A percentile compares a stretch with the other conserved stretches of the same genome.
These are phyloP conservation scores for Anguilla rostrata DNA, from an alignment of 2,113 vertebrate genomes.

Conservation along the genomic window DNA sequence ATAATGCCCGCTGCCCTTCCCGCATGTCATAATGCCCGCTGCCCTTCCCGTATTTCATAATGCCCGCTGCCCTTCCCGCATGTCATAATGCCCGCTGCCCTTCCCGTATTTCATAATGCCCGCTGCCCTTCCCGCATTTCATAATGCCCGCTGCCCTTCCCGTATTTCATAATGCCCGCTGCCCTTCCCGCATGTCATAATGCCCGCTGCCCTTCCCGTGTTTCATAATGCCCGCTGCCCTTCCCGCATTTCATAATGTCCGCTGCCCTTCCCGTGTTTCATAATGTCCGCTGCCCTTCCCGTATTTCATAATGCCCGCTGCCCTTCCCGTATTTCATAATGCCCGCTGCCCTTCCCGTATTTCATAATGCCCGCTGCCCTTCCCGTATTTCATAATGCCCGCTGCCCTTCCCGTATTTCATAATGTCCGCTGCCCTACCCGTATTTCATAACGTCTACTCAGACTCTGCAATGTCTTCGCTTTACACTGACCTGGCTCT, in stretches of 20 bases:
- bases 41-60: too few relatives aligned
- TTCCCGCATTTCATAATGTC: conserved; percentile 41
- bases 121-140: not conserved
- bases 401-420: not conserved
- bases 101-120: not conserved
- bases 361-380: too few relatives aligned
- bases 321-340: too few relatives aligned
- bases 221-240: not conserved
- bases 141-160: conserved; percentile 42
- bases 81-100: conserved; percentile 40
- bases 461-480: not conserved
- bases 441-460: not conserved
- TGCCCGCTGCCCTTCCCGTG: conserved; percentile 42
- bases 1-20: too few relatives aligned
- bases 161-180: not conserved
- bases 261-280: not conserved
- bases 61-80: not conserved
- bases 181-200: not conserved
- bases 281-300: not conserved
- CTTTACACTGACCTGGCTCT: too few relatives aligned
- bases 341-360: too few relatives aligned
- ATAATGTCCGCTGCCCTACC: conserved; percentile 42
- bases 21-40: too few relatives aligned
- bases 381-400: too few relatives aligned
- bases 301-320: conserved; percentile 40